Evolutionary conservation across 2,797 vertebrate genomes (phyloP).

Genomic region (Gallinago stenura): DNA sequence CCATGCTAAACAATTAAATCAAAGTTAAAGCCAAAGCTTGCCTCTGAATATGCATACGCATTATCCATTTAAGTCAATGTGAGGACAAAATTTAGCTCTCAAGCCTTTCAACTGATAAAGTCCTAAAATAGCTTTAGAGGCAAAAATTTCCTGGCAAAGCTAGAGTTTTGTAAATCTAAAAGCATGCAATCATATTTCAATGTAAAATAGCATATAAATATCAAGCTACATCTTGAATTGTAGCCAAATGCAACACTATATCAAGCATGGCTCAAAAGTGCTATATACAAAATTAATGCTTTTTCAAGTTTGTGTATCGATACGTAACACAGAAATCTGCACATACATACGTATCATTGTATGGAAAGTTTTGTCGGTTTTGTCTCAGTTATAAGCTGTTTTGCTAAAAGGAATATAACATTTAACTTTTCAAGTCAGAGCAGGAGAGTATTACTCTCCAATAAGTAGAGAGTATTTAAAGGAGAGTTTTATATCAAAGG

Average conservation of each 20-base stretch:
- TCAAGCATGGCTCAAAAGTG: background rate
- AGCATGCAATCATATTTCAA: constrained; percentile 63
- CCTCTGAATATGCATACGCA: background rate
- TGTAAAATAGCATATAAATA: constrained; percentile 65
- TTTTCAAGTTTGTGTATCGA: background rate
- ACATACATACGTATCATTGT: background rate
- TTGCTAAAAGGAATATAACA: background rate
- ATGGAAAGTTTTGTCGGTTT: background rate
- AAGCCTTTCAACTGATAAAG: constrained; percentile 64
- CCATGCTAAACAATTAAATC: constrained; percentile 31
- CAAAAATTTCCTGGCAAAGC: constrained; percentile 70
- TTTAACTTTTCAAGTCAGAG: background rate
- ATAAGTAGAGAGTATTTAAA: background rate
- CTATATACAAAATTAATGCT: constrained; percentile 5
- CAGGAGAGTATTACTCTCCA: background rate
- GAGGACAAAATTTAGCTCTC: constrained; percentile 25
- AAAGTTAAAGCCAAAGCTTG: constrained; percentile 16
- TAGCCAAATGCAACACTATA: constrained; percentile 51
- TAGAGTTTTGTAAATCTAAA: constrained; percentile 57
- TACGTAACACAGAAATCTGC: background rate
- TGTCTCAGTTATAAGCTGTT: background rate
- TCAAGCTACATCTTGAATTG: constrained; percentile 33
- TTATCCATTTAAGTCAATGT: constrained; percentile 44
- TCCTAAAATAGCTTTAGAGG: constrained; percentile 57
- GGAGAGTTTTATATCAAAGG: background rate